phyloP scores from a whole-genome alignment of 2,797 vertebrate genomes.

The Enteromius unitaeniatus region DNA sequence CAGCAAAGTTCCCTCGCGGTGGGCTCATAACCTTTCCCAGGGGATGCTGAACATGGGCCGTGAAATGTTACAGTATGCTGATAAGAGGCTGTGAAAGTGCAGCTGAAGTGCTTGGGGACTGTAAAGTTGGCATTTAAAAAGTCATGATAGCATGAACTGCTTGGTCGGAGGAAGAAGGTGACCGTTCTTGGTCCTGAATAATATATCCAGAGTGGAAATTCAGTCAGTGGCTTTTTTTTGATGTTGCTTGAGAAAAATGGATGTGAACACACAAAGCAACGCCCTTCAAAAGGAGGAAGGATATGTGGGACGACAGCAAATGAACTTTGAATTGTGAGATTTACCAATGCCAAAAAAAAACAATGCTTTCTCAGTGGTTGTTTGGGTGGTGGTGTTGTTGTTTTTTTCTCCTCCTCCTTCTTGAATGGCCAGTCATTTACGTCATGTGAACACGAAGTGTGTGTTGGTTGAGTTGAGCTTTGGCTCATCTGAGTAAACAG shows the following conservation, averaged over 20 bases:
- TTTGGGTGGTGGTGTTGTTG: slow-evolving; percentile 58
- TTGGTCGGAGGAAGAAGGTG: slow-evolving; percentile 3
- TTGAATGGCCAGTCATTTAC: slow-evolving; percentile 66
- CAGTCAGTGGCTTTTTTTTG: slow-evolving; percentile 3
- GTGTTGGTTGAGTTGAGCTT: slow-evolving; percentile 53
- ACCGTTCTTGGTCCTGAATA: slow-evolving; percentile 10
- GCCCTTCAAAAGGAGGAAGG: slow-evolving; percentile 68
- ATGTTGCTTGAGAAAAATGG: slow-evolving; percentile 63
- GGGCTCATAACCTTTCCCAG: slow-evolving; percentile 31
- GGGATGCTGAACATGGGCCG: slow-evolving; percentile 9
- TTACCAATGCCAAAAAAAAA: slow-evolving; percentile 55
- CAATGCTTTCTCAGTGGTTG: slow-evolving; percentile 58
- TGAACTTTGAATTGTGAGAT: slow-evolving; percentile 54
- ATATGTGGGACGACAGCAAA: slow-evolving; percentile 50
- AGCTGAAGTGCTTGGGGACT: slow-evolving; percentile 41
- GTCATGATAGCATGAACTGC: slow-evolving; percentile 15
- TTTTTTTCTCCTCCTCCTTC: slow-evolving; percentile 50
- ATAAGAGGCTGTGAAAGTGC: slow-evolving; percentile 36
- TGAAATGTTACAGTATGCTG: slow-evolving; percentile 47
- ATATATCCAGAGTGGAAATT: slow-evolving; percentile 3
- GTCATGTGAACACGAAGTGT: slow-evolving; percentile 67
- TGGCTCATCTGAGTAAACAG: slow-evolving; percentile 52
- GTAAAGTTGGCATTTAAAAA: slow-evolving; percentile 40
- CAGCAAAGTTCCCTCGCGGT: neutral
- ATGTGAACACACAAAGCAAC: slow-evolving; percentile 53